Evolutionary conservation across 2,797 vertebrate species (phyloP), one percentile per base, ranked within the genome.

Genomic region (Orientallactaga sibirica): DNA sequence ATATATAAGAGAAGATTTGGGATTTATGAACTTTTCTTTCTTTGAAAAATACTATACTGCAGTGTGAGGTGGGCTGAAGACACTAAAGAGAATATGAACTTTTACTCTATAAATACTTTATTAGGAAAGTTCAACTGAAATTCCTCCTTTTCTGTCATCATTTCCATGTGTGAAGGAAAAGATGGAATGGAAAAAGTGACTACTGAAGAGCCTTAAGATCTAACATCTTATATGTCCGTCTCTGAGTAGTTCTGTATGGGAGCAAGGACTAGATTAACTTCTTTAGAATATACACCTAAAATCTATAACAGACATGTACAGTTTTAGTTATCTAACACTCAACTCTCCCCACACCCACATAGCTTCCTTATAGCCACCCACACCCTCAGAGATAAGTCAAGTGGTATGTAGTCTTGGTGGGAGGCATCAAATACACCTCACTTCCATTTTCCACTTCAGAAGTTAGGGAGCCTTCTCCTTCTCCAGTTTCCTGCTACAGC

Each of bases 101-200:
- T 58, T 14, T 16, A 81, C 27, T 19, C 84, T 75, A 27, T 55
- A 1, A 84, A 11, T 52, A 79, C 67, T 88, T 88, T 48, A 88
- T 33, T 48, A 75, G 73, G 41, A 76, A 78, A 16, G 71, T 41
- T 41, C 43, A 52, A 29, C 37, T 68, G 62, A 76, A 62, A 78
- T n/a, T 81, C 79, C 27, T 81, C 79, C 27, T 85, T 61, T 94
- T 92, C 43, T 86, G 75, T 58, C 41, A 62, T 82, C 43, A 83
- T 22, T 18, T 91, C 76, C 83, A 5, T 3, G 41, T 37, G 33
- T 1, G 66, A 62, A 61, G 78, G 79, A 37, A 76, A 75, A 10
- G 67, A 64, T 37, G 66, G 7, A 29, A 79, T 66, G 48, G 58
- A 41, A 94, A 87, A 82, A 61, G 24, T 20, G 73, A 52, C 15